Base-by-base conservation (phyloP, 2,113 vertebrate species). In the Rutilus rutilus region DNA sequence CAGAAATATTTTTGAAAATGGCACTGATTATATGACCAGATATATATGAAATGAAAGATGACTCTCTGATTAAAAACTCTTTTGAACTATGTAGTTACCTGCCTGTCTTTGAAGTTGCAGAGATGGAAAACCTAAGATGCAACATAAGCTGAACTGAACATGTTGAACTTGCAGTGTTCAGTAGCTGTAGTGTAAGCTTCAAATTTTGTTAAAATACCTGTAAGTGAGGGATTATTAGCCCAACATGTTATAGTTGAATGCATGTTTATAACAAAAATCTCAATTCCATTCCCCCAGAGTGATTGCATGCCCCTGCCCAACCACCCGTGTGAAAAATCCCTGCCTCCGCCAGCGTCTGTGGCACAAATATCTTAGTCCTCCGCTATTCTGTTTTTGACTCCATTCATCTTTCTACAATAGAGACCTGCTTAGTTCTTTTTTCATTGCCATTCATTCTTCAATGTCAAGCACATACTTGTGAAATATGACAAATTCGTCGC, bases 341-440 rank as follows among this genome's bases (percentile, higher is more conserved):
- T n/a, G 67, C 67, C 36, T 71, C 36, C 5, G 21, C 67, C 67
- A 42, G 5, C 67, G 4, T 42, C 36, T 21, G n/a, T 4, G 42
- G 15, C 71, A 47, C 71, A 42, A 42, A 47, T 47, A 45, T 50
- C 30, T 57, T 25, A 30, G 65, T 21, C n/a, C 27, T 52, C 69
- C 23, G 12, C 65, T 33, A 42, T 69, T 79, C 14, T 42, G 50
- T 33, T 86, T 45, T 50, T 86, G 4, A 74, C 11, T 50, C 47
- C 27, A 69, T 85, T 78, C 75, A n/a, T 78, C 64, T 65, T 85
- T 39, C 39, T 21, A 59, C 71, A 79, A 73, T 82, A 81, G n/a
- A 64, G 39, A 75, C n/a, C n/a, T 59, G 10, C 30, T 67, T 69
- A 71, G 73, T 17, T 25, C 39, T n/a, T 6, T 36, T 59, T 50